Evolutionary conservation across 2,797 vertebrate species (phyloP).

Genomic region (Lutjanus campechanus): DNA sequence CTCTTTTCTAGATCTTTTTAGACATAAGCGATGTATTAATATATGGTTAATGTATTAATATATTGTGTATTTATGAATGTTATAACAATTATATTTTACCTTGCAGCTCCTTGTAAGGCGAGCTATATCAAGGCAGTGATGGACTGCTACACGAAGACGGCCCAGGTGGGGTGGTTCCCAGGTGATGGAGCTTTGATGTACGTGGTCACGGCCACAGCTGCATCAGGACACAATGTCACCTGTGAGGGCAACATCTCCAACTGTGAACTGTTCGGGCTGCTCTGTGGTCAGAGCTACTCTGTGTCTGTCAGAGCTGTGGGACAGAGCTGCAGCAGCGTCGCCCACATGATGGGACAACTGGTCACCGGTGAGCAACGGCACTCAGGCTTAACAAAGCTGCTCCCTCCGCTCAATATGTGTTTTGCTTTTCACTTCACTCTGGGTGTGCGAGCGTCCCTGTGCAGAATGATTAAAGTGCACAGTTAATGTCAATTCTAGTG

Average conservation of each 20-base stretch:
- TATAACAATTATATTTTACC: background rate
- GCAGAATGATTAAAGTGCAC: background rate
- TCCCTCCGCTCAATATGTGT: no score
- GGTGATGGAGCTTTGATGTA: conserved; percentile 80
- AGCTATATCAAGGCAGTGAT: conserved; percentile 67
- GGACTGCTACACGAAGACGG: conserved; percentile 69
- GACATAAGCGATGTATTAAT: no score
- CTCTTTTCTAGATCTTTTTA: background rate
- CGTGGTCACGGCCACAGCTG: conserved; percentile 46
- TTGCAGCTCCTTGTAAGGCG: conserved; percentile 81
- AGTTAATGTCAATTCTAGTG: no score
- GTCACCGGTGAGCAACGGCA: conserved; percentile 78
- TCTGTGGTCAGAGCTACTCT: conserved; percentile 82
- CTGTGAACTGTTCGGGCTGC: conserved; percentile 76
- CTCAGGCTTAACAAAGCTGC: background rate
- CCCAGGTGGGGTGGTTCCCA: conserved; percentile 77
- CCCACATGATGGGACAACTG: conserved; percentile 70
- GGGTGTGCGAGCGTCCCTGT: background rate
- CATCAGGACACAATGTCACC: conserved; percentile 48
- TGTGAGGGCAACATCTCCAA: conserved; percentile 70
- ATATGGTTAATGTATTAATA: no score
- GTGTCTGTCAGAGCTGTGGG: conserved; percentile 77
- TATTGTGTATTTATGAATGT: background rate
- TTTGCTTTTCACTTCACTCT: background rate
- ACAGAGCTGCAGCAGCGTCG: conserved; percentile 72